Conservation (phyloP, 2,888 invertebrate species). For the Idaea biselata region DNA sequence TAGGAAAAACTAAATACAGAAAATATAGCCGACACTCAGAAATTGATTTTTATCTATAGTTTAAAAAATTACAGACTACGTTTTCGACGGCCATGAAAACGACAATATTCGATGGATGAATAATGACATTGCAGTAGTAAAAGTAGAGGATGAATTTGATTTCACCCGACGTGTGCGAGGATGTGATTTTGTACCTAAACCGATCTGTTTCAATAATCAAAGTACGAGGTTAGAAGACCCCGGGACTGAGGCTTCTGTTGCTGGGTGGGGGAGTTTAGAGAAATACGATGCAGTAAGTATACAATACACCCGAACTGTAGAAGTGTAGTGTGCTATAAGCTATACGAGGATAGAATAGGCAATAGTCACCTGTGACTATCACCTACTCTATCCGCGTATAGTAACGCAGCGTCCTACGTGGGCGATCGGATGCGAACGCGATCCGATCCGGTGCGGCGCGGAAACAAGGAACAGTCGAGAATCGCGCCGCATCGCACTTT, state of each 20-base stretch:
- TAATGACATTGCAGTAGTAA: constrained; percentile 59
- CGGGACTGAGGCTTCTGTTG: constrained; percentile 35
- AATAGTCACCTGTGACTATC: too few relatives aligned
- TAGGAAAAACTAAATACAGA: too few relatives aligned
- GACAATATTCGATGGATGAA: constrained; percentile 63
- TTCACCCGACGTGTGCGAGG: constrained; percentile 48
- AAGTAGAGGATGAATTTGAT: constrained; percentile 55
- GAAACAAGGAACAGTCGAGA: too few relatives aligned
- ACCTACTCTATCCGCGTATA: too few relatives aligned
- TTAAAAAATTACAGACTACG: constrained; percentile 41
- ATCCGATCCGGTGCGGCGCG: too few relatives aligned
- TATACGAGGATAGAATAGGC: too few relatives aligned
- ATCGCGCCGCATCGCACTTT: too few relatives aligned
- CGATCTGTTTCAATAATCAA: constrained; percentile 52
- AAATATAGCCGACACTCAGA: too few relatives aligned
- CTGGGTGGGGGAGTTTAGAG: constrained; percentile 53
- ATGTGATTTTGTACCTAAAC: constrained; percentile 49
- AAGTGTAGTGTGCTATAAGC: too few relatives aligned
- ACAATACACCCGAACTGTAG: not conserved
- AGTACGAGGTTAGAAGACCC: constrained; percentile 39
- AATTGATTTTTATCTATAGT: not conserved
- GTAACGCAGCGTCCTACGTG: too few relatives aligned
- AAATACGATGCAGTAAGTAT: constrained; percentile 47
- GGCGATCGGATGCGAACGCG: too few relatives aligned
- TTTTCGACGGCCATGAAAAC: constrained; percentile 58